Evolutionary conservation across 2,113 vertebrate genomes (phyloP), one percentile per base, ranked within the genome.

Genomic region (Solea senegalensis): DNA sequence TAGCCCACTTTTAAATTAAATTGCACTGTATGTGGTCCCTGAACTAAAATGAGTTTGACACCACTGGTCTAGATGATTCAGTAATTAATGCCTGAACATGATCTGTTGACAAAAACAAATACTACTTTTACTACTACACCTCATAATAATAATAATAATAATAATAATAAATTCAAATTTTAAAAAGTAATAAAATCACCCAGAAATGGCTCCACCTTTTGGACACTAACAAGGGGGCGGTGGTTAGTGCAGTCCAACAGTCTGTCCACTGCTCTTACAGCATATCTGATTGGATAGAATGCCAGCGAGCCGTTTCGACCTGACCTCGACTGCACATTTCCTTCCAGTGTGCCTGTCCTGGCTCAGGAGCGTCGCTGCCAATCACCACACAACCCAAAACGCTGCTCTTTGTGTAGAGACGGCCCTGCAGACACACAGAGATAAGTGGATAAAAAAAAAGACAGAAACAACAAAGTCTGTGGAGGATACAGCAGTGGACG

Each of bases 231-330:
- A 53, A 65, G 51, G 56, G 13, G 46, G 59, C 0, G 8, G 9
- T 50, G 13, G 51, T 43, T 8, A n/a, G n/a, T 10, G 0, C 26
- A 41, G 10, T 60, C 46, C 13, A 50, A 46, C 27, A 45, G 15
- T 46, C 28, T 28, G 49, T 65, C 21, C 12, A 46, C 63, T 26
- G n/a, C 52, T 52, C 49, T 65, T 77, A 64, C 43, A 34, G 14
- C 0, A 46, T 12, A 2, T 85, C 65, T 2, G 93, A 87, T 34
- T 85, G 92, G 73, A 96, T 81, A 21, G 8, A 6, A 80, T 95
- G 95, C 95, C 95, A 96, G 43, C 71, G 72, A 0, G 89, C 90
- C 0, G 87, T 93, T 81, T 96, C 95, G 79, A 88, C 86, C 41
- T 93, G 94, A 0, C 91, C 92, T 28, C 28, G 83, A 61, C 69